These are phyloP conservation scores for Myanophis thanlyinensis DNA, from an alignment of 2,113 vertebrate genomes.

Conservation along the genomic window DNA sequence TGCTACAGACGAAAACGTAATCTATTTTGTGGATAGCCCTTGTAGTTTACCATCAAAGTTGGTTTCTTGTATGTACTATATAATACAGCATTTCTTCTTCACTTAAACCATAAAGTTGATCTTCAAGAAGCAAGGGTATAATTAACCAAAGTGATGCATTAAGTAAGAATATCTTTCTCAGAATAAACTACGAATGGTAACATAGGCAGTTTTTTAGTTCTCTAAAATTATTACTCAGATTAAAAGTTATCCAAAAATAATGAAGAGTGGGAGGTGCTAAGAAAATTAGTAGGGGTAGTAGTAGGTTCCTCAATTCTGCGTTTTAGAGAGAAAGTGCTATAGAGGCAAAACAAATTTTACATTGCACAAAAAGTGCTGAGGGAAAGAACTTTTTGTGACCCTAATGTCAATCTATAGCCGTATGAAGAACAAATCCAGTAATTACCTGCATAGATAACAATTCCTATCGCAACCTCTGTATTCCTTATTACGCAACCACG, in stretches of 20 bases:
- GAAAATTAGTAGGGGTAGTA: background rate
- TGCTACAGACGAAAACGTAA: no score
- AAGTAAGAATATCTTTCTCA: background rate
- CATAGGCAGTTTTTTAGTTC: background rate
- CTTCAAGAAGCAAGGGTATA: background rate
- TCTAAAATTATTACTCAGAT: background rate
- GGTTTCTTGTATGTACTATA: background rate
- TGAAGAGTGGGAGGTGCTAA: background rate
- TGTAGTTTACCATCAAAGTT: background rate
- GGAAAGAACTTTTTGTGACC: background rate
- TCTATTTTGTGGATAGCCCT: no score
- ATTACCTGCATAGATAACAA: slow-evolving; percentile 78
- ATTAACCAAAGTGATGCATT: background rate
- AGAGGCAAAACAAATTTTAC: background rate
- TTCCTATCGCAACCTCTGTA: slow-evolving; percentile 70
- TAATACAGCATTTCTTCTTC: background rate
- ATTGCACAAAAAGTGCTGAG: background rate
- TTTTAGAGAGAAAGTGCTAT: background rate
- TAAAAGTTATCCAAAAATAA: background rate
- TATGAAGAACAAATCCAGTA: background rate
- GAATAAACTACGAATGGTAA: background rate
- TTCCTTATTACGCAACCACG: slow-evolving; percentile 79
- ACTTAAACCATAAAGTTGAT: background rate
- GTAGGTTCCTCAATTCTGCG: background rate
- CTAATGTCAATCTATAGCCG: background rate